These are phyloP conservation scores for Armadillidium nasatum DNA, from an alignment of 1,140 invertebrate genomes.

Conservation along the genomic window DNA sequence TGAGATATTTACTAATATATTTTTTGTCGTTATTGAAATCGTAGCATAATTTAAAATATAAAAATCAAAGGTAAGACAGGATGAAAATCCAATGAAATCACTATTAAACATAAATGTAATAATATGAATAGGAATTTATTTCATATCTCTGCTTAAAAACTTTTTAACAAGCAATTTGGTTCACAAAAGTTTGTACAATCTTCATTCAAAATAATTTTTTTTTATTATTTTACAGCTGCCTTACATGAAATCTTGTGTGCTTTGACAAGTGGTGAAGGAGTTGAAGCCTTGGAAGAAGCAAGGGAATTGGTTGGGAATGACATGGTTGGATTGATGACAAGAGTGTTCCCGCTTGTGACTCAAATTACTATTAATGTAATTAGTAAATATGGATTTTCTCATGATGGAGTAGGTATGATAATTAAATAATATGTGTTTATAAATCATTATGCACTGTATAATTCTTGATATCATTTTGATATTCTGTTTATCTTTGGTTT, in stretches of 20 bases:
- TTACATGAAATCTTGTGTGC: not conserved
- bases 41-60: no score
- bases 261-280: not conserved
- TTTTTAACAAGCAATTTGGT: no score
- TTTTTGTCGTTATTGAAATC: no score
- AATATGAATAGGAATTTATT: no score
- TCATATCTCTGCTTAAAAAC: no score
- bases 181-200: no score
- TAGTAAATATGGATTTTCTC: constrained; percentile 36
- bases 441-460: no score
- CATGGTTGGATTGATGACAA: constrained; percentile 44
- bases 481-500: not conserved
- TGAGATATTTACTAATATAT: no score
- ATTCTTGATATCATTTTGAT: not conserved
- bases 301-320: constrained; percentile 42
- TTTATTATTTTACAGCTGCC: not conserved
- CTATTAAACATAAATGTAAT: no score
- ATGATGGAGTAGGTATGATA: constrained; percentile 38
- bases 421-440: not conserved
- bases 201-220: no score
- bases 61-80: no score
- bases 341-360: constrained; percentile 42
- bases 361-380: constrained; percentile 41
- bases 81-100: no score
- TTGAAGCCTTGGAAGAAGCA: constrained; percentile 31